Base-by-base conservation (phyloP, 1,140 invertebrate species). In the Amphibalanus amphitrite region DNA sequence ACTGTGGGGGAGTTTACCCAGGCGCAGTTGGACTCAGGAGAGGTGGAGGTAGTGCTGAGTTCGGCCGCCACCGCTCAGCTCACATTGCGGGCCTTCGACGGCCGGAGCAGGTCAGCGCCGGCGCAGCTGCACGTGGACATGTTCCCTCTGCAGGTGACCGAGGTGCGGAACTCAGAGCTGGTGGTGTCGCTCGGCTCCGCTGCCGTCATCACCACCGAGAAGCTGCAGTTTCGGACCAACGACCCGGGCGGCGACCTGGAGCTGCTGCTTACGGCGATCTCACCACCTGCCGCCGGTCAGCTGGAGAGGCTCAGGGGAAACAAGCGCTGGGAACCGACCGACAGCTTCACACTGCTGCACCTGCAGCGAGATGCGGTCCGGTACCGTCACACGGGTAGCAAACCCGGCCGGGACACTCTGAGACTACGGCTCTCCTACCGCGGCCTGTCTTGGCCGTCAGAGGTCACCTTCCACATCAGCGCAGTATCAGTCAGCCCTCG, bases 191-290 rank as follows among this genome's bases (percentile, higher is more conserved):
- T 92, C 79, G 88, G 90, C 75, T 89, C 91, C 0, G 88, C 85
- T 71, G 84, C 88, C 0, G 79, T 90, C 1, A 85, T 98, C 72
- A 86, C 85, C 0, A 82, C 87, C 0, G 85, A 86, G 4, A 96
- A 97, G 81, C 83, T 98, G 4, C 91, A 91, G 0, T 92, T 92
- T 75, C 83, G 85, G 0, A 92, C 92, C 0, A 95, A 95, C 78
- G 88, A 91, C 6, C 87, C 89, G 67, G 88, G 92, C 38, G 38
- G 17, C 74, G 86, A 86, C 71, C 82, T 93, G 3, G 88, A 92
- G 75, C 87, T 95, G 29, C 72, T 77, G 72, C 88, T 89, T 47
- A 69, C 81, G 28, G 75, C 85, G 23, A 78, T 76, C 0, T 73
- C 77, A 29, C 70, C 72, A 28, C 82, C 83, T 3, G 69, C 75